Base-by-base conservation (phyloP, 2,888 invertebrate genomes). In the Spodoptera picta region DNA sequence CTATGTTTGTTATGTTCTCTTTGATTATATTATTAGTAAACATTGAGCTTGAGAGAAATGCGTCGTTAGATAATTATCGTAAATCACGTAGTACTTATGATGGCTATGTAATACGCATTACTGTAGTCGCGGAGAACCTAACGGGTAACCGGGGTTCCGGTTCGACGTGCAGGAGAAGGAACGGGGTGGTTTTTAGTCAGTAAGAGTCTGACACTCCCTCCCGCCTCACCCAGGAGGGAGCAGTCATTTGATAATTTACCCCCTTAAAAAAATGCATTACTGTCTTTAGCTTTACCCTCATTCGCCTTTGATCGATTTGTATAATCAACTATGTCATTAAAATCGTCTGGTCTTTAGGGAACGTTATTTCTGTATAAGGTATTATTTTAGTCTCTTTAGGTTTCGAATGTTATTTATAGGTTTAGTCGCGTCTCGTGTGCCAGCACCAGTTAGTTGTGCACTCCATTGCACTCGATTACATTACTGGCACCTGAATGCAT, bases 401-500 rank as follows among this genome's bases (percentile, higher is more conserved):
- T 65, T 59, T 59, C 7, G 55, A n/a, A 62, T 42, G 9, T 44
- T 73, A 65, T 68, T 65, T 53, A 62, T 77, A 71, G 48, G 27
- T 50, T 45, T 54, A 62, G 31, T 58, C 46, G 71, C 69, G 69
- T 73, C 76, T 58, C 46, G 71, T 69, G 69, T 73, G 77, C 69
- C 79, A 80, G 69, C 68, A 61, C 59, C 60, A 61, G 77, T 79
- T 71, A 70, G 53, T 45, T 65, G 71, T 84, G 79, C 86, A 84
- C 79, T 85, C 79, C 80, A 82, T 67, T 87, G 85, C 86, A 83
- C 85, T 73, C 78, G 74, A 84, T 79, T 83, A 80, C 82, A 68
- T 79, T 71, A 82, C 79, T 82, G 82, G 75, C 82, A 81, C 79
- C 74, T 77, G 79, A 75, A 73, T 84, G 81, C 84, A 79, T 79